Evolutionary conservation across 2,797 vertebrate species (phyloP).

Genomic region (Mastacembelus armatus): DNA sequence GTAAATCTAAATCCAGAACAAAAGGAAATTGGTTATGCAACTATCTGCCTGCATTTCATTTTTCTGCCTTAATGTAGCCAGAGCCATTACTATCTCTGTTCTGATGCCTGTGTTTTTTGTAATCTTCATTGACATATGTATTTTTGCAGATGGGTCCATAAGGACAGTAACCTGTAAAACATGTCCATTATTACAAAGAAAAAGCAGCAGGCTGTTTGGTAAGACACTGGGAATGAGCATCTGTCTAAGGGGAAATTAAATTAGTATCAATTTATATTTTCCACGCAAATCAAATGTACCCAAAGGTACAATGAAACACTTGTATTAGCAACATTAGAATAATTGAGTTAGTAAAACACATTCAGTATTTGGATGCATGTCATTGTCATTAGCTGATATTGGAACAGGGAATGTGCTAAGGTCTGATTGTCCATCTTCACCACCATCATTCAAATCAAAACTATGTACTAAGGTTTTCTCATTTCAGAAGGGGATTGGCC

Average conservation of each 20-base stretch:
- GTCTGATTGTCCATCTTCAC: not conserved
- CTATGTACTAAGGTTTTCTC: constrained; percentile 8
- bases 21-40: not conserved
- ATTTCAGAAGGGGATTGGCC: constrained; percentile 34
- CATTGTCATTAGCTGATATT: not conserved
- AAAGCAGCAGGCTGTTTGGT: constrained; percentile 1
- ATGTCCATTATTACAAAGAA: not conserved
- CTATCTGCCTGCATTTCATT: not conserved
- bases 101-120: not conserved
- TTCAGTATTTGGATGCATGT: not conserved
- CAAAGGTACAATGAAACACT: not conserved
- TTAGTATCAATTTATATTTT: constrained; percentile 2
- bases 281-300: not conserved
- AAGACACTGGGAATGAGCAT: not conserved
- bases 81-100: not conserved
- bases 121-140: not conserved
- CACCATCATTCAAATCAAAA: not conserved
- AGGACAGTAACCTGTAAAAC: not conserved
- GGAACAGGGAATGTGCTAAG: not conserved
- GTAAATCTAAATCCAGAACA: not conserved
- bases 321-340: not conserved
- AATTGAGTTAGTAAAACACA: not conserved
- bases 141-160: not conserved
- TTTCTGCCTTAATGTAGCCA: not conserved
- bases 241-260: not conserved